These are phyloP conservation scores for Rhyacichthys aspro DNA, from an alignment of 2,797 vertebrate species.

Conservation along the genomic window DNA sequence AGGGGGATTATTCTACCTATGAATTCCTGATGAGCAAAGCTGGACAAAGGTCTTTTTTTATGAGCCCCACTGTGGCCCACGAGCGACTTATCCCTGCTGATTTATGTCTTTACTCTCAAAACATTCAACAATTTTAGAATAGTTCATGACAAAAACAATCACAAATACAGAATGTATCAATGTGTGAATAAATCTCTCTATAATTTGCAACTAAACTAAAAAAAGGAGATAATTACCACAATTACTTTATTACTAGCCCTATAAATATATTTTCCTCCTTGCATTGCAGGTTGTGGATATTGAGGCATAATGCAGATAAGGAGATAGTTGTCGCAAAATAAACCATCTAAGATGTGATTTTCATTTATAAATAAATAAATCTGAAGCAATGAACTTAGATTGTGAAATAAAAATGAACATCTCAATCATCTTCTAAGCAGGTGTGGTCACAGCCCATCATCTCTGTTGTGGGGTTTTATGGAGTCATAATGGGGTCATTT, in stretches of 20 bases:
- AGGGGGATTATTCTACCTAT: constrained; percentile 74
- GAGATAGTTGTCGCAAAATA: too few relatives aligned
- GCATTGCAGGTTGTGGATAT: too few relatives aligned
- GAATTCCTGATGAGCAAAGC: constrained; percentile 73
- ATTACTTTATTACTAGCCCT: too few relatives aligned
- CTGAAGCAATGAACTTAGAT: background rate
- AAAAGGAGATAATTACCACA: too few relatives aligned
- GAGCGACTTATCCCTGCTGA: constrained; percentile 24
- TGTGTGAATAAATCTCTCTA: too few relatives aligned
- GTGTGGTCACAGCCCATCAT: constrained; percentile 14
- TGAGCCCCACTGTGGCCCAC: constrained; percentile 40
- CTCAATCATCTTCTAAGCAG: constrained; percentile 1
- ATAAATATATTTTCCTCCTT: too few relatives aligned
- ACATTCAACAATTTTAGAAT: constrained; percentile 10
- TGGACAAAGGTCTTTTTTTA: constrained; percentile 64
- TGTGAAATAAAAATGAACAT: background rate
- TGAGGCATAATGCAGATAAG: too few relatives aligned
- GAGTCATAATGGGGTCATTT: constrained; percentile 56
- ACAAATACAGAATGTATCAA: background rate
- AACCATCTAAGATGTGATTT: too few relatives aligned
- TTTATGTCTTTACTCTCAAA: constrained; percentile 25
- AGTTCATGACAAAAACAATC: constrained; percentile 9
- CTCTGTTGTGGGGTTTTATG: constrained; percentile 16
- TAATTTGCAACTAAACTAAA: too few relatives aligned
- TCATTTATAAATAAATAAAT: too few relatives aligned